These are phyloP conservation scores for Eubasilissa regina DNA, from an alignment of 1,140 invertebrate genomes.

Conservation along the genomic window DNA sequence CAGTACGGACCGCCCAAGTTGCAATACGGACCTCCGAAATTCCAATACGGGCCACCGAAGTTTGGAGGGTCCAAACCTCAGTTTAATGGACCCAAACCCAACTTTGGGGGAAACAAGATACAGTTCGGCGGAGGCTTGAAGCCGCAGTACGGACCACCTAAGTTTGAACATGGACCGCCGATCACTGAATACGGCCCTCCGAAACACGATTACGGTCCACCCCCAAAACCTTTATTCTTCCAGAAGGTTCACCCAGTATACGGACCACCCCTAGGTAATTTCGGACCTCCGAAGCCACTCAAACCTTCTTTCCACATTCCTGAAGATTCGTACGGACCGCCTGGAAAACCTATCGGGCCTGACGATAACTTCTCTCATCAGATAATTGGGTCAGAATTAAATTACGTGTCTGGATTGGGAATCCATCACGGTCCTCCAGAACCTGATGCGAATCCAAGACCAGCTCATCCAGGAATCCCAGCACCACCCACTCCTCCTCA, in stretches of 20 bases:
- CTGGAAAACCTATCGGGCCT: constrained; percentile 65
- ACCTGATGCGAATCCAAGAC: constrained; percentile 70
- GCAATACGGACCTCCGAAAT: constrained; percentile 69
- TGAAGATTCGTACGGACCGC: constrained; percentile 68
- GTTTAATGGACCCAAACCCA: constrained; percentile 48
- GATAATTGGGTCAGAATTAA: constrained; percentile 58
- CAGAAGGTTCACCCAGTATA: constrained; percentile 66
- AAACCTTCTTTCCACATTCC: constrained; percentile 70
- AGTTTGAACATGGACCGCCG: constrained; percentile 66
- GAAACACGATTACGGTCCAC: constrained; percentile 61
- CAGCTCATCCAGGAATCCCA: constrained; percentile 77
- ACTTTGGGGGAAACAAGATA: constrained; percentile 49
- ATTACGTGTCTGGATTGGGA: constrained; percentile 67
- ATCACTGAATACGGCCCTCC: constrained; percentile 67
- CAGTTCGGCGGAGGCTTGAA: constrained; percentile 58
- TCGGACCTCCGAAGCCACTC: constrained; percentile 68
- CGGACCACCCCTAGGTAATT: constrained; percentile 70
- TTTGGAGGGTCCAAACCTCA: constrained; percentile 65
- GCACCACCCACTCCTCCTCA: constrained; percentile 82
- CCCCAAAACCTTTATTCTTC: constrained; percentile 64
- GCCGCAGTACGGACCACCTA: constrained; percentile 39
- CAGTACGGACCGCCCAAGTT: constrained; percentile 65
- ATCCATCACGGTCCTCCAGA: constrained; percentile 73
- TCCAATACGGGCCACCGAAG: constrained; percentile 65
- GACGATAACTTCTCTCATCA: constrained; percentile 55